A percentile compares a stretch with the other conserved stretches of the same genome.
Conservation (phyloP, 1,140 invertebrate genomes). For the Lethrus apterus region DNA sequence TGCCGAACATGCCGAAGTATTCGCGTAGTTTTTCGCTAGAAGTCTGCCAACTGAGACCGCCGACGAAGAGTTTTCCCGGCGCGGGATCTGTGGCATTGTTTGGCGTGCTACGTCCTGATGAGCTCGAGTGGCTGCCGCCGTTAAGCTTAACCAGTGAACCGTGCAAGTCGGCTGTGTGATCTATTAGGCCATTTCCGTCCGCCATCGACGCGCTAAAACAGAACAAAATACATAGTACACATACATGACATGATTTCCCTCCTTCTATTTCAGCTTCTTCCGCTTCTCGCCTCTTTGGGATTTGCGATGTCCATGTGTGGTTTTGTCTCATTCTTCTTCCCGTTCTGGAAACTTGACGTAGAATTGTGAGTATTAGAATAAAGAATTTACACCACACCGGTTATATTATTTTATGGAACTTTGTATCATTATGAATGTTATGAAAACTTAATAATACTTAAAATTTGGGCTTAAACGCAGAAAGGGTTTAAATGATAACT, state of each 20-base stretch:
- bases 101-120: conserved; percentile 67
- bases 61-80: conserved; percentile 84
- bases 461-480: too few species aligned
- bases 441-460: too few species aligned
- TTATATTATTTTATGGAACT: too few species aligned
- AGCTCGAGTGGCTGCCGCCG: conserved; percentile 52
- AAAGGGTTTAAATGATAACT: too few species aligned
- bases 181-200: conserved; percentile 47
- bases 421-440: too few species aligned
- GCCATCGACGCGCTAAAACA: conserved; percentile 36
- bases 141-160: conserved; percentile 50
- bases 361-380: too few species aligned
- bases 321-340: too few species aligned
- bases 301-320: background rate
- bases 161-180: conserved; percentile 57
- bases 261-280: conserved; percentile 42
- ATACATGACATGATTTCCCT: too few species aligned
- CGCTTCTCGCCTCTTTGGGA: conserved; percentile 21
- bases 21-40: conserved; percentile 82
- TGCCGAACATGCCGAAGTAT: conserved; percentile 87
- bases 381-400: too few species aligned
- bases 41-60: conserved; percentile 86
- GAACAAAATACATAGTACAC: conserved; percentile 39
- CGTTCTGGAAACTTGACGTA: too few species aligned
- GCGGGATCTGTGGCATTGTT: conserved; percentile 63